Base-by-base conservation (phyloP, 2,113 vertebrate genomes). In the Colistium nudipinnis region DNA sequence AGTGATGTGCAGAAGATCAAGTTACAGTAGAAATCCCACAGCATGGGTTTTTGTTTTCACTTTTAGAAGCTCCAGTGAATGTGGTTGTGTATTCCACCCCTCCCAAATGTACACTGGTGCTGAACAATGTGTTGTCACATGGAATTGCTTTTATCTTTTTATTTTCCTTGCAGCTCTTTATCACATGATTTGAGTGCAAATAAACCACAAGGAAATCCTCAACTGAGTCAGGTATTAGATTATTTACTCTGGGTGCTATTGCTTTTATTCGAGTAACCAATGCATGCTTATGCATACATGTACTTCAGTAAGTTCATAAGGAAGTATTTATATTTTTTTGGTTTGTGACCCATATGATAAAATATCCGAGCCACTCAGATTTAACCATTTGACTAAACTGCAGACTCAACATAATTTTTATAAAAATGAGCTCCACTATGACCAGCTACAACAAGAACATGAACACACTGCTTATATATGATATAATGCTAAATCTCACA, bases 131-230 rank as follows among this genome's bases (percentile, higher is more conserved):
- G 48, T 77, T 12, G 7, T 80, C 81, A 85, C 71, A 74, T 83
- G 80, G 69, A 57, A 30, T 70, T 60, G 53, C 60, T 70, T 62
- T 80, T 78, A 67, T 84, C 28, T 78, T 49, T 39, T 19, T 22
- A 43, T 78, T 16, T 39, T 71, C 12, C 78, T 82, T 82, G 78
- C 82, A 88, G 80, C 82, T 88, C 72, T 87, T 78, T 83, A 80
- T 88, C 86, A 89, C 89, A 87, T 87, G 82, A 86, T 85, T 77
- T 82, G 78, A 87, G 85, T 91, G 87, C 87, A 90, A 90, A 90
- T 91, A 90, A 91, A 91, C 68, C 81, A 89, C 79, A 72, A 28
- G 75, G 68, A 85, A 89, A 78, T 71, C 43, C 53, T 22, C 22
- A 44, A 12, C 16, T 53, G 41, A 66, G 27, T 74, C 22, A 9